Conservation (phyloP, 2,888 invertebrate species). For the Drosophila glabriapex region DNA sequence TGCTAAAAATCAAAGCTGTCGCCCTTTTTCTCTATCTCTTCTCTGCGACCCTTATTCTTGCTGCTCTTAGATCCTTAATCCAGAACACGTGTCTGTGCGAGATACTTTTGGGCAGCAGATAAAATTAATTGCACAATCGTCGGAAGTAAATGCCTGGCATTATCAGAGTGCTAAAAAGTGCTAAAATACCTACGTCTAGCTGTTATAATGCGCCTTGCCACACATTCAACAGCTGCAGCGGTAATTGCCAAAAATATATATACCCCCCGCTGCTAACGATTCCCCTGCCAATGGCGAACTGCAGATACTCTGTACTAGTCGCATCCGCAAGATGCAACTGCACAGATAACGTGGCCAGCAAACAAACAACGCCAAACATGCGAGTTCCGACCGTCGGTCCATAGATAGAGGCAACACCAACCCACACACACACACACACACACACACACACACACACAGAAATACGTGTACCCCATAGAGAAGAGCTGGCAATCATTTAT, state of each 20-base stretch:
- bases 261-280: slow-evolving; percentile 51
- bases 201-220: slow-evolving; percentile 16
- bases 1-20: neutral
- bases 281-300: slow-evolving; percentile 28
- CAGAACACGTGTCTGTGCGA: slow-evolving; percentile 58
- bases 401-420: slow-evolving; percentile 65
- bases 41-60: neutral
- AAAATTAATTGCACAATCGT: slow-evolving; percentile 66
- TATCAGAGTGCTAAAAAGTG: slow-evolving; percentile 1
- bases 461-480: slow-evolving; percentile 36
- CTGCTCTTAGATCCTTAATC: neutral
- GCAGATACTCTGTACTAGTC: slow-evolving; percentile 49
- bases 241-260: slow-evolving; percentile 37
- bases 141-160: slow-evolving; percentile 31
- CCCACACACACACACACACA: slow-evolving; percentile 18
- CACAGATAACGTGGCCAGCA: slow-evolving; percentile 61
- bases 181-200: slow-evolving; percentile 2
- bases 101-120: slow-evolving; percentile 55
- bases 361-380: slow-evolving; percentile 72
- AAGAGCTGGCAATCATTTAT: slow-evolving; percentile 75
- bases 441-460: slow-evolving; percentile 28
- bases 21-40: neutral
- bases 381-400: slow-evolving; percentile 56
- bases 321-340: slow-evolving; percentile 72
- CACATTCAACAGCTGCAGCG: slow-evolving; percentile 46